Base-by-base conservation (phyloP, 1,140 invertebrate genomes). In the Drosophila littoralis region DNA sequence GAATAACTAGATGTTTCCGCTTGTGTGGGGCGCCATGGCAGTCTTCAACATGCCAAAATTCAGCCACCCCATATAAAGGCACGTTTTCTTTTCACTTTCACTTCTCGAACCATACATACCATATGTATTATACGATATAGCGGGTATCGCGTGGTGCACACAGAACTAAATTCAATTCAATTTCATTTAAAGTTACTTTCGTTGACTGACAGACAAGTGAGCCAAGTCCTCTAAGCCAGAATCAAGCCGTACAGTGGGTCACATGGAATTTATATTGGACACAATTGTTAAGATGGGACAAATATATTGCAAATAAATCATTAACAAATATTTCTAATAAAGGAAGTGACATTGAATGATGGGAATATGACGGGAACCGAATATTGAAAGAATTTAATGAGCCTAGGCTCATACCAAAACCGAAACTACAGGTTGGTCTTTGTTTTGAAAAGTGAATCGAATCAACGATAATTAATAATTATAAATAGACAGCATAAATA, bases 101-200 rank as follows among this genome's bases (percentile, higher is more conserved):
- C 59, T 60, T 28, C 38, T 42, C 36, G 6, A 32, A 1, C 7
- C 43, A 40, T 42, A 42, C 28, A 5, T 48, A n/a, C 35, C 28
- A 5, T 48, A n/a, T 48, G 12, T 28, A 32, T 51, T 43, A 67
- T 67, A 45, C 54, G 66, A 78, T 35, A 51, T 57, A 57, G 61
- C 50, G 36, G 50, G 52, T 85, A 72, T 85, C 82, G 82, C 81
- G 83, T 86, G 83, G 75, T 76, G 68, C 82, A 86, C 84, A 88
- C 81, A 89, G 68, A 89, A 84, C 84, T 89, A 89, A 89, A 89
- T 89, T 89, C 84, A 89, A 89, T 89, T 89, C 84, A 89, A 89
- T 89, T 89, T 84, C 84, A 89, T 89, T 89, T 89, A 89, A 89
- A 89, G 84, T 89, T 84, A 89, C 84, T 84, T 89, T 88, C 81